phyloP scores from a whole-genome alignment of 2,113 vertebrate species.

The Tricholaema leucomelas region DNA sequence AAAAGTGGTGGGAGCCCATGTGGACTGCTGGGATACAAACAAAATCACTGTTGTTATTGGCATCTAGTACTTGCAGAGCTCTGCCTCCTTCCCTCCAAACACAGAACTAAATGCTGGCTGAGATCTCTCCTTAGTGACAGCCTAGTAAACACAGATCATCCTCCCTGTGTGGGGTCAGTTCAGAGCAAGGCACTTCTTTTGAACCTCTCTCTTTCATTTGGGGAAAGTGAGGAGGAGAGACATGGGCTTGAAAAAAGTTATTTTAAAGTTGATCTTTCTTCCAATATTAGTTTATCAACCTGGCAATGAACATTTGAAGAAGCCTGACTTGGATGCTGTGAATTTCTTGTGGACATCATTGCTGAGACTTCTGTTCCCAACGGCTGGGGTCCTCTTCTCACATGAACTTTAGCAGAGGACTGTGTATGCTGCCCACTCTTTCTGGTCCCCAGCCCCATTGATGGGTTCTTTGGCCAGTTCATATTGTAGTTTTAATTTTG shows the following conservation, averaged over 20 bases:
- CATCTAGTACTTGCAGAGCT: background rate
- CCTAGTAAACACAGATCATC: background rate
- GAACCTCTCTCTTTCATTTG: background rate
- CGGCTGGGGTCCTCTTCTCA: background rate
- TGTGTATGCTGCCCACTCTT: background rate
- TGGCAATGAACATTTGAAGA: slow-evolving; percentile 71
- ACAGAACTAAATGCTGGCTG: background rate
- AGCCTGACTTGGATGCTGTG: background rate
- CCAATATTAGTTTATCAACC: slow-evolving; percentile 59
- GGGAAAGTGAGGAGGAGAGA: background rate
- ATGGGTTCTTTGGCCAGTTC: background rate
- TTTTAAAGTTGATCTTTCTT: slow-evolving; percentile 13
- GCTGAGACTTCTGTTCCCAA: background rate
- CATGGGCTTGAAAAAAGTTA: background rate
- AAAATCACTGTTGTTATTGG: background rate
- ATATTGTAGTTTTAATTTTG: background rate
- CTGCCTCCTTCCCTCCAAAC: background rate
- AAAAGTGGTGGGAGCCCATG: background rate
- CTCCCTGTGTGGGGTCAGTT: background rate
- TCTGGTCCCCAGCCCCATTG: background rate
- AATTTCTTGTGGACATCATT: background rate
- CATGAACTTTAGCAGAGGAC: too few relatives aligned
- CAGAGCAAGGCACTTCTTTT: background rate
- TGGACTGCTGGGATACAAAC: background rate
- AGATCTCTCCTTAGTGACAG: background rate